These are phyloP conservation scores for Doris montereyensis DNA, from an alignment of 2,888 invertebrate species.

Conservation along the genomic window DNA sequence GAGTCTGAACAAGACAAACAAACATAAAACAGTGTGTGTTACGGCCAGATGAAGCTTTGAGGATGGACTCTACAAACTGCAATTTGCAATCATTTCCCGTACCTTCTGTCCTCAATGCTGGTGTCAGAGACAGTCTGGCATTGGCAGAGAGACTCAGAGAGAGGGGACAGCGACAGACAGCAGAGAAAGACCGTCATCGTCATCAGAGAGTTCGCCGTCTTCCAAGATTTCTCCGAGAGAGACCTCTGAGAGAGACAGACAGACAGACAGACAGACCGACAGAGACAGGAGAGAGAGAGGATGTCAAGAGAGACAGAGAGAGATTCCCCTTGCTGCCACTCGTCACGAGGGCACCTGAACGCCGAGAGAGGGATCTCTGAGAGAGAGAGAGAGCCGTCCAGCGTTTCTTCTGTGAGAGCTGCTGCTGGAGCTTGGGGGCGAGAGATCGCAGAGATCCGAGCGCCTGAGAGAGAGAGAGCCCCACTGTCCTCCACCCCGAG, in stretches of 20 bases:
- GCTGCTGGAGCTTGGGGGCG: neutral
- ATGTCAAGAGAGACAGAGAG: conserved; percentile 6
- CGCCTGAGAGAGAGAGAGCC: conserved; percentile 1
- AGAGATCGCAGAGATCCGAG: neutral
- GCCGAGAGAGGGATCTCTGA: neutral
- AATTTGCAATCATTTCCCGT: too few relatives aligned
- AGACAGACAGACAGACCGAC: too few relatives aligned
- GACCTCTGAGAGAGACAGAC: conserved; percentile 11
- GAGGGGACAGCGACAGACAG: neutral
- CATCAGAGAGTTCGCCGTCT: too few relatives aligned
- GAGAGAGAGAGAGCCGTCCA: neutral
- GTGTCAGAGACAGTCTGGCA: neutral
- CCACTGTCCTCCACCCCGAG: too few relatives aligned
- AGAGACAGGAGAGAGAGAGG: neutral
- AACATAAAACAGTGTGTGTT: too few relatives aligned
- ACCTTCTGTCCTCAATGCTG: neutral
- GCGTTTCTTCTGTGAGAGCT: neutral
- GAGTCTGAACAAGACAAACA: too few relatives aligned
- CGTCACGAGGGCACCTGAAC: neutral
- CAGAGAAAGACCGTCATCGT: too few relatives aligned
- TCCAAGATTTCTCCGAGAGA: too few relatives aligned
- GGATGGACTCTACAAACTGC: too few relatives aligned
- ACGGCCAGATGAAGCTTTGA: too few relatives aligned
- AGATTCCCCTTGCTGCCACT: neutral
- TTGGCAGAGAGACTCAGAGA: neutral